These are phyloP conservation scores for Spilogale gracilis DNA, from an alignment of 2,113 vertebrate species.

Conservation along the genomic window DNA sequence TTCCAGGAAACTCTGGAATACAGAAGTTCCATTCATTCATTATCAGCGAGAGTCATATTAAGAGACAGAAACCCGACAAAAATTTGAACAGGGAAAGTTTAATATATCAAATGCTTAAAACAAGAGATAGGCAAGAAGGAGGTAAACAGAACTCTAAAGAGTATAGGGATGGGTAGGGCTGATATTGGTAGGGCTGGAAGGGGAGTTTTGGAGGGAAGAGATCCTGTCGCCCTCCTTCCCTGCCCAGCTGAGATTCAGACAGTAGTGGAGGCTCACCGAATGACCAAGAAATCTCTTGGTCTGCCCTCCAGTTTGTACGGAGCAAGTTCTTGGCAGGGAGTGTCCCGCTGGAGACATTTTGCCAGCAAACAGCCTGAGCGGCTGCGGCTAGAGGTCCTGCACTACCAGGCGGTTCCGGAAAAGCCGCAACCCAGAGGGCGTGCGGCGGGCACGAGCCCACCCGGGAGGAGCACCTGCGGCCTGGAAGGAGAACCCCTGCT, in stretches of 20 bases:
- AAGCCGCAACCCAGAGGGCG: rapidly evolving
- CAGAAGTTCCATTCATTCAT: neutral
- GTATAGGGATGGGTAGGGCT: neutral
- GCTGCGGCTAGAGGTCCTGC: too few relatives aligned
- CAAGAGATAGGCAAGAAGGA: neutral
- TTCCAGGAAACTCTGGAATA: neutral
- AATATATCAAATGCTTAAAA: neutral
- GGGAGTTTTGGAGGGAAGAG: neutral
- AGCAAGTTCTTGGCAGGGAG: neutral
- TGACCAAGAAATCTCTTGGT: neutral
- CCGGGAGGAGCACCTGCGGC: neutral
- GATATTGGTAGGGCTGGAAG: neutral
- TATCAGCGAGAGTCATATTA: neutral
- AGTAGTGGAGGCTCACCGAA: neutral
- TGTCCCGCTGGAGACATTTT: neutral
- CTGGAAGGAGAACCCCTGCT: neutral
- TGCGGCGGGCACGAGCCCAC: rapidly evolving
- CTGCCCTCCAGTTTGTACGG: neutral
- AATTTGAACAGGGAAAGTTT: neutral
- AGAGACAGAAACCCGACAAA: neutral
- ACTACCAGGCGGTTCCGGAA: neutral
- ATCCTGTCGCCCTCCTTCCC: too few relatives aligned
- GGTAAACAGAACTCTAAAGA: neutral
- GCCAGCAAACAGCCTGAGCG: neutral
- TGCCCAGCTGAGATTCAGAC: neutral